These are phyloP conservation scores for Nyleta sp. DNA, from an alignment of 2,888 invertebrate species.

Conservation along the genomic window DNA sequence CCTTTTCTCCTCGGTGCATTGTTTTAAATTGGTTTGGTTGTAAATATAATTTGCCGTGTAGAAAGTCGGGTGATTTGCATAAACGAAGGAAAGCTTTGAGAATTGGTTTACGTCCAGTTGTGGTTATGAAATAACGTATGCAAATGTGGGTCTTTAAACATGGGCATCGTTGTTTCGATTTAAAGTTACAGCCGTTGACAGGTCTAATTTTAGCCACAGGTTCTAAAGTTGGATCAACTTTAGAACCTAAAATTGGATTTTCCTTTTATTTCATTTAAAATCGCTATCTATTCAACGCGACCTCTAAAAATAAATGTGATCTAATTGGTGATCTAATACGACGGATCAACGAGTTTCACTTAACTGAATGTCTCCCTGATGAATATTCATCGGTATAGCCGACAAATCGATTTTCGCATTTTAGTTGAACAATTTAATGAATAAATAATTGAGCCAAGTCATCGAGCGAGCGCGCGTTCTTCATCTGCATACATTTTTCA, in stretches of 20 bases:
- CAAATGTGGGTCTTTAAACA: background rate
- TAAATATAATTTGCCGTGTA: conserved; percentile 24
- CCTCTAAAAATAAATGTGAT: conserved; percentile 18
- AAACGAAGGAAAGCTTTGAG: conserved; percentile 18
- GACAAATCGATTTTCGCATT: background rate
- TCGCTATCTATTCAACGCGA: background rate
- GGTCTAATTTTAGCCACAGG: too few species aligned
- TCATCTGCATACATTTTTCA: background rate
- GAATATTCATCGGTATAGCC: background rate
- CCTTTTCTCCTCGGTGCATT: conserved; percentile 5
- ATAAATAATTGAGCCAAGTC: background rate
- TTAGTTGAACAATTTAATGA: conserved; percentile 10
- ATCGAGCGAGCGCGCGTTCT: background rate
- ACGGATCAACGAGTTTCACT: background rate
- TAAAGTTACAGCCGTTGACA: too few species aligned
- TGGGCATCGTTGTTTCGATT: background rate
- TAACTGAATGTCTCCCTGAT: background rate
- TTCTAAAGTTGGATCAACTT: too few species aligned
- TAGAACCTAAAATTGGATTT: too few species aligned
- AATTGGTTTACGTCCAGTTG: background rate
- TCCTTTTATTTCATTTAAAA: background rate
- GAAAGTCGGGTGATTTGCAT: conserved; percentile 38
- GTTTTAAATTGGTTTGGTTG: conserved; percentile 20
- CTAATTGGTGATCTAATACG: conserved; percentile 5
- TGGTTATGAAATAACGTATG: too few species aligned